These are phyloP conservation scores for Mugil cephalus DNA, from an alignment of 2,113 vertebrate species.

Conservation along the genomic window DNA sequence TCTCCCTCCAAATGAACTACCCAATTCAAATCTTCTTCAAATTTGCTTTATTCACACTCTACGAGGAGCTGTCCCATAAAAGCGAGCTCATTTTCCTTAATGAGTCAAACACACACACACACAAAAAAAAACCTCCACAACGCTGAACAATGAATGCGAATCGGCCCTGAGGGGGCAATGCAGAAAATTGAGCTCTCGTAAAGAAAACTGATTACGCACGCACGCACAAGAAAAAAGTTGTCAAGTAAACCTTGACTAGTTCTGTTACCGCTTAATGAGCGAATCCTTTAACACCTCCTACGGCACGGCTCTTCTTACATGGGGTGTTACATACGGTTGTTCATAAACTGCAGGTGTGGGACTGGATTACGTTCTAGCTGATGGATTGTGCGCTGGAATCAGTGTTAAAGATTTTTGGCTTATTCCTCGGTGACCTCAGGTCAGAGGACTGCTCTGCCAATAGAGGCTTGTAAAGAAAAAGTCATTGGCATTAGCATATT, in stretches of 20 bases:
- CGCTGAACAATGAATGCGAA: slow-evolving; percentile 64
- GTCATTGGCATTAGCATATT: slow-evolving; percentile 42
- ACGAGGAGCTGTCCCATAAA: slow-evolving; percentile 50
- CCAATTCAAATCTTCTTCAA: slow-evolving; percentile 26
- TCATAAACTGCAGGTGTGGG: slow-evolving; percentile 29
- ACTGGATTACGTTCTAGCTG: slow-evolving; percentile 45
- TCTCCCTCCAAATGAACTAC: slow-evolving; percentile 27
- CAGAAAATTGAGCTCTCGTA: slow-evolving; percentile 69
- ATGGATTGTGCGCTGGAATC: slow-evolving; percentile 69
- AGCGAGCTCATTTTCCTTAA: slow-evolving; percentile 54
- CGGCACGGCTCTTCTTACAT: slow-evolving; percentile 2
- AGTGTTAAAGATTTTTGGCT: slow-evolving; percentile 75
- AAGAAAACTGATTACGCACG: slow-evolving; percentile 64
- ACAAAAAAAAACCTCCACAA: slow-evolving; percentile 48
- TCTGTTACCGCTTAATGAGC: slow-evolving; percentile 47
- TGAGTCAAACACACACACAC: slow-evolving; percentile 54
- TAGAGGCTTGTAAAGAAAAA: slow-evolving; percentile 25
- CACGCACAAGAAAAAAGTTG: slow-evolving; percentile 33
- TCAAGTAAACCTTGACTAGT: slow-evolving; percentile 64
- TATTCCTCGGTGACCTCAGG: slow-evolving; percentile 58
- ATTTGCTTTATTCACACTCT: slow-evolving; percentile 39
- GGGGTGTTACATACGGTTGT: slow-evolving; percentile 14
- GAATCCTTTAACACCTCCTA: slow-evolving; percentile 37
- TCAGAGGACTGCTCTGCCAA: slow-evolving; percentile 44
- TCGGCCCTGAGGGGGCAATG: slow-evolving; percentile 38